Evolutionary conservation across 1,140 invertebrate genomes (phyloP), one percentile per base, ranked within the genome.

Genomic region (Drosophila sechellia): DNA sequence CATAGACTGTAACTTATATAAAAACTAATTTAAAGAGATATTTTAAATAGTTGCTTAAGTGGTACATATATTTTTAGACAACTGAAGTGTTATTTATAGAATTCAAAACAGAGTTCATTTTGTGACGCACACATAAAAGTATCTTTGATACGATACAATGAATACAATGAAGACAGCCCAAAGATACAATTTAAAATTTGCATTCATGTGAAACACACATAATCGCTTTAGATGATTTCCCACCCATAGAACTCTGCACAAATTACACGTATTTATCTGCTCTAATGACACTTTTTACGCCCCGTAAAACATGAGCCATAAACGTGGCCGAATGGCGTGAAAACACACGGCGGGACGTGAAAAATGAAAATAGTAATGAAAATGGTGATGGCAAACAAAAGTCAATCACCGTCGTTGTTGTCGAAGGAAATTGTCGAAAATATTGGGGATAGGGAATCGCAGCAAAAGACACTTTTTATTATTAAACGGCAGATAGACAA

Each of bases 331-430:
- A 60, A 34, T 56, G 49, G 42, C 56, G 48, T 31, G 22, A 55
- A 55, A n/a, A n/a, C 40, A 50, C 35, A 60, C 74, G 58, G 57
- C 35, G 57, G 34, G 22, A 70, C 50, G 74, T 63, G 72, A 57
- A 78, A 81, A 86, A 85, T 77, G 72, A 60, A 77, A 77, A 77
- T 84, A 83, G 78, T 84, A 85, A 79, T 77, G 81, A 80, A 84
- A 84, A 85, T 84, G 64, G 61, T 59, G 72, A 61, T 59, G 66
- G 46, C 81, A 53, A 71, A 75, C 35, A 65, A 79, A 79, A 77
- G 79, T 83, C 79, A 83, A 83, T 86, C 83, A 71, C 52, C 15
- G 40, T 54, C 43, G 54, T 61, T 73, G 63, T 78, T 81, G 73
- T 74, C 68, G 8, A 17, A 27, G 45, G 25, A 68, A 58, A 81